Evolutionary conservation across 2,797 vertebrate genomes (phyloP).

Genomic region (Lutjanus campechanus): DNA sequence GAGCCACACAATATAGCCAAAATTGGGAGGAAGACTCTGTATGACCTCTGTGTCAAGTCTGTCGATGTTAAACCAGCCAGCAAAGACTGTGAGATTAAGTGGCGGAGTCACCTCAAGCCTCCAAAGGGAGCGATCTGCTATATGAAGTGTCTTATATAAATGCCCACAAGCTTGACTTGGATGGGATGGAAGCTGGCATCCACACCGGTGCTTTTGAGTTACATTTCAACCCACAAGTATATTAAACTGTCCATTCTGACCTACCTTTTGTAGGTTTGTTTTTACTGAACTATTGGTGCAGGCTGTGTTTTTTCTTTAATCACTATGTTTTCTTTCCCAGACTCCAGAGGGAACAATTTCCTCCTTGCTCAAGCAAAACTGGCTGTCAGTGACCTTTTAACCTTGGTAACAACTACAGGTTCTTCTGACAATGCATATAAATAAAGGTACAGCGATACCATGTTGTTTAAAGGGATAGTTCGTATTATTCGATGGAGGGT

Average conservation of each 20-base stretch:
- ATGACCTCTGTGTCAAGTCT: slow-evolving; percentile 43
- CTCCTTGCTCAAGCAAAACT: slow-evolving; percentile 17
- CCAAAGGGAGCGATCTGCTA: slow-evolving; percentile 3
- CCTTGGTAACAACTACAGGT: not conserved
- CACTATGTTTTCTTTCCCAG: not conserved
- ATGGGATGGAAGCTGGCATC: not conserved
- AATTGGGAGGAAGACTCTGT: slow-evolving; percentile 34
- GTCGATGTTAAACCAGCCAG: slow-evolving; percentile 33
- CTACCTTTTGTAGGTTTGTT: not conserved
- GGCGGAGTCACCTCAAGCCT: slow-evolving; percentile 13
- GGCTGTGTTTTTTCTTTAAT: slow-evolving; percentile 11
- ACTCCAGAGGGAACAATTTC: slow-evolving; percentile 5
- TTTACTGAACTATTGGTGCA: not conserved
- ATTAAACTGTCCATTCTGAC: not conserved
- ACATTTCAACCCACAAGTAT: not conserved
- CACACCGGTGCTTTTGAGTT: not conserved
- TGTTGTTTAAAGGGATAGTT: too few relatives aligned
- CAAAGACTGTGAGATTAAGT: slow-evolving; percentile 41
- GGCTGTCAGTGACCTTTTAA: slow-evolving; percentile 36
- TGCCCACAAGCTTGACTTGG: not conserved
- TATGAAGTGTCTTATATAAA: slow-evolving; percentile 25
- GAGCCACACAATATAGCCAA: slow-evolving; percentile 14
- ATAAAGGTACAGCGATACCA: not conserved
- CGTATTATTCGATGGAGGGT: too few relatives aligned
- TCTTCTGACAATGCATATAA: not conserved